A percentile compares a stretch with the other conserved stretches of the same genome.
phyloP scores from a whole-genome alignment of 1,140 invertebrate genomes.

The Littorina saxatilis region DNA sequence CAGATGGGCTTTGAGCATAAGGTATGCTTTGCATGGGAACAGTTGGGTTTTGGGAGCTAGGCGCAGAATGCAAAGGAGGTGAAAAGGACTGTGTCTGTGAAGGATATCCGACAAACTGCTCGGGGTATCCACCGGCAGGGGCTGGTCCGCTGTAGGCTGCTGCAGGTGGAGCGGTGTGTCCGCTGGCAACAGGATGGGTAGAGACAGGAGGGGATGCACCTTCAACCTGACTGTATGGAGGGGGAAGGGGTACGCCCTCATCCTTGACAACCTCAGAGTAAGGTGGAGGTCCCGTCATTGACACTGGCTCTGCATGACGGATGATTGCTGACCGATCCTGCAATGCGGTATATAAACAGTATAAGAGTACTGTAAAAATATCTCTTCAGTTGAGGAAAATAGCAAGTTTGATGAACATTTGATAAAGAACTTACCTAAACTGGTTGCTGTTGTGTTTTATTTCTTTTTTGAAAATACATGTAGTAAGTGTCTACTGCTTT shows the following conservation, averaged over 20 bases:
- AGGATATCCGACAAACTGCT: neutral
- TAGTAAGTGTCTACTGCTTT: no score
- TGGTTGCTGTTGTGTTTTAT: no score
- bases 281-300: neutral
- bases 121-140: neutral
- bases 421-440: no score
- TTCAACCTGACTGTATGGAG: conserved; percentile 9
- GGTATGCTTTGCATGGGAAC: no score
- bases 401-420: no score
- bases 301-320: conserved; percentile 26
- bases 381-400: no score
- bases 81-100: no score
- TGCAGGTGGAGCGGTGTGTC: neutral
- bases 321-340: conserved; percentile 34
- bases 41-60: no score
- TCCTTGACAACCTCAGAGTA: conserved; percentile 32
- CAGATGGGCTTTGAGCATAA: neutral
- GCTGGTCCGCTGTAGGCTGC: neutral
- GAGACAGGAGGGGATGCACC: neutral
- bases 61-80: no score
- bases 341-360: neutral
- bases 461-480: no score
- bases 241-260: neutral
- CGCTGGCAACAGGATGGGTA: neutral
- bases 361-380: neutral